phyloP scores from a whole-genome alignment of 2,888 invertebrate species.

The Syrista parreyssii region DNA sequence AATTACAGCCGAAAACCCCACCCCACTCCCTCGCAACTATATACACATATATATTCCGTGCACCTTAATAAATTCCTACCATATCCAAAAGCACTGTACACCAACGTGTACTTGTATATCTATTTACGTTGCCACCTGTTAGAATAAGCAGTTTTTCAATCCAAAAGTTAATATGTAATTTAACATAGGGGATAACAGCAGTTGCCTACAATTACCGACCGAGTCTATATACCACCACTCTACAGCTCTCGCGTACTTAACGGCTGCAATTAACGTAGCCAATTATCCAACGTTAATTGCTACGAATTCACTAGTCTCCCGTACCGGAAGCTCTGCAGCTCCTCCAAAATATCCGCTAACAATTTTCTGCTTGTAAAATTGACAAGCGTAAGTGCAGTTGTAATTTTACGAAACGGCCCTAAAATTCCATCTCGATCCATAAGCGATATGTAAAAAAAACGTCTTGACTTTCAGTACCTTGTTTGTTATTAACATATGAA shows the following conservation, averaged over 20 bases:
- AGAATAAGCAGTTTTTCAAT: slow-evolving; percentile 26
- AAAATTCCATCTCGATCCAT: background rate
- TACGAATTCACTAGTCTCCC: background rate
- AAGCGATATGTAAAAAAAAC: background rate
- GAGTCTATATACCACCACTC: background rate
- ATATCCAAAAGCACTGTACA: background rate
- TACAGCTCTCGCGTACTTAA: background rate
- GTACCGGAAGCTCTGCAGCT: background rate
- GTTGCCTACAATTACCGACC: background rate
- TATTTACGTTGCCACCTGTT: slow-evolving; percentile 45
- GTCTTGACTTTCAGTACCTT: background rate
- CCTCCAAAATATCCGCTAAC: background rate
- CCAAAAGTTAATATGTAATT: background rate
- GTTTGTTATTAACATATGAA: background rate
- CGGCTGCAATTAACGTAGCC: background rate
- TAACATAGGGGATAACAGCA: background rate
- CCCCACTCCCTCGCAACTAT: background rate
- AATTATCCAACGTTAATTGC: background rate
- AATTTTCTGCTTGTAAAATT: background rate
- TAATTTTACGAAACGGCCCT: too few relatives aligned
- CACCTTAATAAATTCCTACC: too few relatives aligned
- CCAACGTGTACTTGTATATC: background rate
- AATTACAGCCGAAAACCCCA: background rate
- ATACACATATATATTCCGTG: too few relatives aligned
- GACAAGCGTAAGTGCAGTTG: too few relatives aligned